Percentiles rank a stretch among this genome's conserved stretches.
phyloP scores from a whole-genome alignment of 2,113 vertebrate genomes.

The Rhinopomastus cyanomelas region DNA sequence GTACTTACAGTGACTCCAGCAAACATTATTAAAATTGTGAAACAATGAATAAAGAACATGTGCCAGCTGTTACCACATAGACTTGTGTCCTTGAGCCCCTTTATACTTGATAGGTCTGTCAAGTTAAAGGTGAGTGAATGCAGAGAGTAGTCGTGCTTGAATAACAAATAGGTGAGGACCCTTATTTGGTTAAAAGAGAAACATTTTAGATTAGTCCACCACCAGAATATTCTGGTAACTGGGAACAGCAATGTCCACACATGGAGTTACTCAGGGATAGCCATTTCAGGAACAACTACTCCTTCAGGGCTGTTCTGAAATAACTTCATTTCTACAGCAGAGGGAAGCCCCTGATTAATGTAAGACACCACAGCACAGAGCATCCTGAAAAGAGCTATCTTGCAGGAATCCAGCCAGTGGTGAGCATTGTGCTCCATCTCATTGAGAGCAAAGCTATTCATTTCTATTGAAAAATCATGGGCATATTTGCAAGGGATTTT shows the following conservation, averaged over 20 bases:
- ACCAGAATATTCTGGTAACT: neutral
- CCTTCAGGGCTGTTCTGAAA: neutral
- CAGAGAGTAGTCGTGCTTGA: neutral
- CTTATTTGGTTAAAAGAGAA: neutral
- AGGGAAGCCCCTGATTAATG: neutral
- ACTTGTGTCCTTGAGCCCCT: neutral
- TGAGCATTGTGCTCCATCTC: neutral
- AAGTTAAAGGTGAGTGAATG: neutral
- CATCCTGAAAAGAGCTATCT: neutral
- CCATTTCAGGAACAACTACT: neutral
- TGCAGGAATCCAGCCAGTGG: neutral
- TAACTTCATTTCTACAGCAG: neutral
- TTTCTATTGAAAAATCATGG: neutral
- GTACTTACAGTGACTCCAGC: neutral
- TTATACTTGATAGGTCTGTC: neutral
- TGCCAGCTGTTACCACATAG: conserved; percentile 31
- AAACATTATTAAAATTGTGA: conserved; percentile 51
- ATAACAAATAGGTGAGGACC: neutral
- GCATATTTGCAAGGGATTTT: neutral
- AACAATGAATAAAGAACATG: neutral
- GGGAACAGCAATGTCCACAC: neutral
- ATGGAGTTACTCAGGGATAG: neutral
- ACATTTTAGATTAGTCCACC: neutral
- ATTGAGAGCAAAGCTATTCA: neutral
- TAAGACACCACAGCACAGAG: neutral